Conservation (phyloP, 2,797 vertebrate species). For the Girardinus metallicus region DNA sequence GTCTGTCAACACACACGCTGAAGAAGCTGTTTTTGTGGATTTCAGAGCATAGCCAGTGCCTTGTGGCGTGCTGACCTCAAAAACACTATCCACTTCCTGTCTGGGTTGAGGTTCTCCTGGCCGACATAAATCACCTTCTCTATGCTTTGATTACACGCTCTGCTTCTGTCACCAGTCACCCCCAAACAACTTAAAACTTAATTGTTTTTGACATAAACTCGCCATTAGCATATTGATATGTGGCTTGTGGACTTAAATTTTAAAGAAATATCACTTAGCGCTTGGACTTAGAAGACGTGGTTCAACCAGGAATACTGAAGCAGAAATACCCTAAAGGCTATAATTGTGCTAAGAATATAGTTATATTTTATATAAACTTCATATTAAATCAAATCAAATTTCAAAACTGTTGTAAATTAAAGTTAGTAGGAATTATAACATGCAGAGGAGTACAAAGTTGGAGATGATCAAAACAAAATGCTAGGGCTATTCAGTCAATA, state of each 20-base stretch:
- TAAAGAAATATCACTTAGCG: conserved; percentile 45
- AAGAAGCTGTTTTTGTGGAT: conserved; percentile 57
- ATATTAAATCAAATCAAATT: conserved; percentile 4
- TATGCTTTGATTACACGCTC: conserved; percentile 59
- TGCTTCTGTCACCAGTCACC: conserved; percentile 54
- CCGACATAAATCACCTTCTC: conserved; percentile 63
- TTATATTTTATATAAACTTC: conserved; percentile 57
- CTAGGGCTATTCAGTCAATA: not conserved
- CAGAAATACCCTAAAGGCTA: conserved; percentile 59
- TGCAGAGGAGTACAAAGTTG: not conserved
- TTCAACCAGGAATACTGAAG: conserved; percentile 32
- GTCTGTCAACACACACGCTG: conserved; percentile 36
- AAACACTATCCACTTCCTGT: conserved; percentile 71
- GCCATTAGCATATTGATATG: conserved; percentile 66
- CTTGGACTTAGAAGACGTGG: conserved; percentile 40
- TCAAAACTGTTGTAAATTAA: not conserved
- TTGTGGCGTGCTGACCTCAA: conserved; percentile 67
- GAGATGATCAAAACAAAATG: not conserved
- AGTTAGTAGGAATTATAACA: not conserved
- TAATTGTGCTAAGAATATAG: conserved; percentile 45
- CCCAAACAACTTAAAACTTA: conserved; percentile 66
- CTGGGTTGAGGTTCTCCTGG: conserved; percentile 58
- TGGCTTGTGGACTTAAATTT: conserved; percentile 62
- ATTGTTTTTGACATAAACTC: conserved; percentile 72
- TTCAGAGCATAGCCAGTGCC: conserved; percentile 63